Evolutionary conservation across 2,797 vertebrate species (phyloP).

Genomic region (Choloepus didactylus): DNA sequence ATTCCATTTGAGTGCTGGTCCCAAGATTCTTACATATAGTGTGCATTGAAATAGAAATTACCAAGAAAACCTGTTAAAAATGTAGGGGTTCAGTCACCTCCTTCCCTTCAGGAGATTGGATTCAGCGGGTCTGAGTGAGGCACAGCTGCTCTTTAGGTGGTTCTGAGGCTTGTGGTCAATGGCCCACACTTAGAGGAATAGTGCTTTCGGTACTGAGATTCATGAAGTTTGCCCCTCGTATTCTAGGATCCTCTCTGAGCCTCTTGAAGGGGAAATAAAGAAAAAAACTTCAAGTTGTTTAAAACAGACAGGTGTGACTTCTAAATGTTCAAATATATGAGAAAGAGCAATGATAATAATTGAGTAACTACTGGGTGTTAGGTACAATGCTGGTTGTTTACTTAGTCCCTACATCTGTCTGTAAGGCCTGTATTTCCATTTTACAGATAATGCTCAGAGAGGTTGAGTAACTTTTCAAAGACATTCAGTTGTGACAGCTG

Average conservation of each 20-base stretch:
- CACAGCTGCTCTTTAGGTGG: background rate
- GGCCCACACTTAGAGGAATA: background rate
- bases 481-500: slow-evolving; percentile 14
- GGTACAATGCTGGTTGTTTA: background rate
- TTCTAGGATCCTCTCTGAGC: background rate
- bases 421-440: background rate
- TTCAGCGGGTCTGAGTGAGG: background rate
- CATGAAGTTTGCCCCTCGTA: background rate
- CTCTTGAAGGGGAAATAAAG: slow-evolving; percentile 3
- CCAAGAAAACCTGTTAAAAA: background rate
- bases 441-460: background rate
- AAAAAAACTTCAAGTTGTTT: slow-evolving; percentile 33
- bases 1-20: background rate
- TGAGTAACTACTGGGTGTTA: slow-evolving; percentile 14
- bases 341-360: background rate
- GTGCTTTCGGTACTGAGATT: background rate
- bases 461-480: background rate
- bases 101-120: background rate
- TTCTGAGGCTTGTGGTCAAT: background rate
- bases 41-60: slow-evolving; percentile 29
- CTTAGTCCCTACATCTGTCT: background rate
- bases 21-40: slow-evolving; percentile 8
- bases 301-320: background rate
- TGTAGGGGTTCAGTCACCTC: background rate
- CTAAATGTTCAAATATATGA: slow-evolving; percentile 35